Conservation (phyloP, 2,113 vertebrate species). For the Heteronetta atricapilla region DNA sequence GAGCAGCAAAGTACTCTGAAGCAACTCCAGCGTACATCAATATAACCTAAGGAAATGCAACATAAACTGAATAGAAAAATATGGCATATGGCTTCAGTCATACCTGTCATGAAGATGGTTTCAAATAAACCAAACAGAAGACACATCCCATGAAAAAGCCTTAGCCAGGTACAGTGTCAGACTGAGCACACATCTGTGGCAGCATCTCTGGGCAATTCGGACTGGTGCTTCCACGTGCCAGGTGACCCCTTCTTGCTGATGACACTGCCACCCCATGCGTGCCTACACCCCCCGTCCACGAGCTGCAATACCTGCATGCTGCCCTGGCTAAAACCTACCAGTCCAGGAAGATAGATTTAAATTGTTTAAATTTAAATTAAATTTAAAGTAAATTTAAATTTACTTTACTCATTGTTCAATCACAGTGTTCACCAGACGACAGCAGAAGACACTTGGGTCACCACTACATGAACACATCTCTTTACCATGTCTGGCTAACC, state of each 20-base stretch:
- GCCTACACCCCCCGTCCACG: background rate
- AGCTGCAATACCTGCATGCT: background rate
- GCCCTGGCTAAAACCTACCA: background rate
- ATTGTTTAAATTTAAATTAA: no score
- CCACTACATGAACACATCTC: background rate
- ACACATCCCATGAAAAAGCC: background rate
- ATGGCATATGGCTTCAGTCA: background rate
- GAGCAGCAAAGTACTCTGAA: background rate
- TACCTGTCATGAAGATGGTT: rapidly evolving
- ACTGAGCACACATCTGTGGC: no score
- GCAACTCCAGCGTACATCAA: background rate
- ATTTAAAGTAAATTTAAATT: no score
- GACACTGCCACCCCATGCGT: background rate
- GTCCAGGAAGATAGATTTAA: background rate
- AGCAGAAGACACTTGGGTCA: slow-evolving; percentile 25
- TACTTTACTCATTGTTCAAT: background rate
- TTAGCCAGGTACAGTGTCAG: background rate
- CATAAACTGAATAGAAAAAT: background rate
- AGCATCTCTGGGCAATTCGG: background rate
- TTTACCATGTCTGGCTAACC: background rate
- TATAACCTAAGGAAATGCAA: background rate
- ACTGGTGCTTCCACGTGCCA: background rate
- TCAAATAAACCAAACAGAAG: background rate
- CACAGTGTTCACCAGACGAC: background rate
- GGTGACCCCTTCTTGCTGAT: background rate